Base-by-base conservation (phyloP, 2,888 invertebrate species). In the Ceramica pisi region DNA sequence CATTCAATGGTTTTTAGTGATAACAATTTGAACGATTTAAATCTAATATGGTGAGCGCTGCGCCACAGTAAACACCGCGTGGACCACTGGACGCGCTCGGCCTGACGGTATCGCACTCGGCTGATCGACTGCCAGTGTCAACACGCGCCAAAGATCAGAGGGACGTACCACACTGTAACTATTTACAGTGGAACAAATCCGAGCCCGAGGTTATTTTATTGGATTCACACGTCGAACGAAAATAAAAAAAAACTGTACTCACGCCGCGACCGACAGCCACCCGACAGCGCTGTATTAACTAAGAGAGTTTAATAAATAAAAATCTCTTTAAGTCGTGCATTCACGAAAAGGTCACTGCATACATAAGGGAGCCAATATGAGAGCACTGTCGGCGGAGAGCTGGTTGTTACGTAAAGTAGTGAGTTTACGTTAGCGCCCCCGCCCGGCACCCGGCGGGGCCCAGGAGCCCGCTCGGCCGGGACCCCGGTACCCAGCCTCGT, bases 301-400 rank as follows among this genome's bases (percentile, higher is more conserved):
- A 56, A 70, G 21, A 68, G 62, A 56, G 16, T 67, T 14, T 57
- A 50, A 19, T 8, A 19, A 81, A 67, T 65, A 57, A 70, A 75
- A 82, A 72, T 82, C 76, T 72, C 56, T 71, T 63, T 62, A 72
- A 75, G 74, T 74, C 70, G 63, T 72, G 71, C 74, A 71, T 79
- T 74, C 73, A 79, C 55, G 80, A 77, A 82, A 84, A 83, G 83
- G 80, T 82, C 83, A 72, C 72, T 85, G 83, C 77, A 76, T 85
- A 76, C 72, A 83, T 83, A 81, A 81, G 67, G 57, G 68, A 78
- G 68, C 75, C 75, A 78, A 78, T 83, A 80, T 83, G 67, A 80
- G 72, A 72, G 71, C 75, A 53, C 67, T 60, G 71, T 46, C 74
- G 66, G 64, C 70, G 57, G 70, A 76, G 71, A 68, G 63, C 65